Percentiles rank a stretch among this genome's conserved stretches.
Conservation (phyloP, 2,888 invertebrate species). For the Celastrina argiolus region DNA sequence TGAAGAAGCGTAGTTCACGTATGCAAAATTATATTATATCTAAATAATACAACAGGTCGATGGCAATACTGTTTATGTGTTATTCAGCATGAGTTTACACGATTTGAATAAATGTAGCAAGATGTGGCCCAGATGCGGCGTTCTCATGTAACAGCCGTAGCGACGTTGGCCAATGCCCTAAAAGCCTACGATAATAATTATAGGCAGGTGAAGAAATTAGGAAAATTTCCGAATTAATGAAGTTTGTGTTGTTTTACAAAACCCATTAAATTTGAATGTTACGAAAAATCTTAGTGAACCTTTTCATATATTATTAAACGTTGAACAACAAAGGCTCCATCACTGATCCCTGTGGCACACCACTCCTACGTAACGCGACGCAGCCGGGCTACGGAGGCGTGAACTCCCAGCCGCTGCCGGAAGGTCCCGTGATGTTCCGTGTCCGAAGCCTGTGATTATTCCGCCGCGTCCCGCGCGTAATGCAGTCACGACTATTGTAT, state of each 20-base stretch:
- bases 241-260: neutral
- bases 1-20: no score
- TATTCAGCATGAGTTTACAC: constrained; percentile 1
- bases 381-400: neutral
- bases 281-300: no score
- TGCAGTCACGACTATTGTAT: constrained; percentile 1
- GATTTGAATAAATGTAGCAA: constrained; percentile 20
- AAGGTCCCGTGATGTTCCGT: neutral
- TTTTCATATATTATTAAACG: neutral
- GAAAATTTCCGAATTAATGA: neutral
- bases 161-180: neutral
- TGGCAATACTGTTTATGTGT: neutral
- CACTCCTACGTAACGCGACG: neutral
- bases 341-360: neutral
- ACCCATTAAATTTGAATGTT: no score
- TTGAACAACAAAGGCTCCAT: neutral
- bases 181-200: neutral
- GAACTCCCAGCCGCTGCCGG: constrained; percentile 2
- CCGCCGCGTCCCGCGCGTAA: neutral
- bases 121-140: constrained; percentile 16
- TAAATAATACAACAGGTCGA: neutral
- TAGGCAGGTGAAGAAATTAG: neutral
- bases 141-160: neutral
- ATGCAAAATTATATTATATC: neutral
- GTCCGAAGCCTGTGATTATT: constrained; percentile 7